A percentile compares a stretch with the other conserved stretches of the same genome.
Evolutionary conservation across 2,888 invertebrate species (phyloP).

Genomic region (Parapristionchus giblindavisi): DNA sequence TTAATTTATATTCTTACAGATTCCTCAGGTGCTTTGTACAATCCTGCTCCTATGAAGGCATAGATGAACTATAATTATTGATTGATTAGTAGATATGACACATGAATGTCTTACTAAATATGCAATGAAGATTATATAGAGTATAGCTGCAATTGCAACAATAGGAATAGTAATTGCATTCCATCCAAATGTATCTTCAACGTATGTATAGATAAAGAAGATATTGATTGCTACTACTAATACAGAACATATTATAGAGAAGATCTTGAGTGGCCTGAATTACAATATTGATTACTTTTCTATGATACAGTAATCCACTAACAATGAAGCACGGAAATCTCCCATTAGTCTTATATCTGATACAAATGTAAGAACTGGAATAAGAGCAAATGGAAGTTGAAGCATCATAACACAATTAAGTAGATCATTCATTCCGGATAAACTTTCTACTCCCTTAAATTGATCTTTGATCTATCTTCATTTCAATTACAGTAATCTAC

Average conservation of each 20-base stretch:
- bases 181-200: constrained; percentile 65
- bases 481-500: constrained; percentile 40
- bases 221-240: constrained; percentile 82
- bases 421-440: constrained; percentile 79
- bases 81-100: background rate
- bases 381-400: constrained; percentile 77
- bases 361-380: constrained; percentile 81
- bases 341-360: constrained; percentile 83
- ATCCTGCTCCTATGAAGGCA: constrained; percentile 22
- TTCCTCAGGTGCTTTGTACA: constrained; percentile 6
- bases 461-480: background rate
- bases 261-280: constrained; percentile 69
- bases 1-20: constrained; percentile 2
- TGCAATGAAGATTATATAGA: constrained; percentile 52
- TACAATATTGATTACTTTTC: background rate
- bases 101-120: constrained; percentile 49
- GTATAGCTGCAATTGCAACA: constrained; percentile 44
- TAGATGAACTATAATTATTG: constrained; percentile 30
- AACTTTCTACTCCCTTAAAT: constrained; percentile 19
- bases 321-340: constrained; percentile 78
- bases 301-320: background rate
- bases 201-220: constrained; percentile 79
- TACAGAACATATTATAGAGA: constrained; percentile 67
- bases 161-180: constrained; percentile 46
- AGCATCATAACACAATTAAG: constrained; percentile 85